phyloP scores from a whole-genome alignment of 2,888 invertebrate species.

The Meloe dianella region DNA sequence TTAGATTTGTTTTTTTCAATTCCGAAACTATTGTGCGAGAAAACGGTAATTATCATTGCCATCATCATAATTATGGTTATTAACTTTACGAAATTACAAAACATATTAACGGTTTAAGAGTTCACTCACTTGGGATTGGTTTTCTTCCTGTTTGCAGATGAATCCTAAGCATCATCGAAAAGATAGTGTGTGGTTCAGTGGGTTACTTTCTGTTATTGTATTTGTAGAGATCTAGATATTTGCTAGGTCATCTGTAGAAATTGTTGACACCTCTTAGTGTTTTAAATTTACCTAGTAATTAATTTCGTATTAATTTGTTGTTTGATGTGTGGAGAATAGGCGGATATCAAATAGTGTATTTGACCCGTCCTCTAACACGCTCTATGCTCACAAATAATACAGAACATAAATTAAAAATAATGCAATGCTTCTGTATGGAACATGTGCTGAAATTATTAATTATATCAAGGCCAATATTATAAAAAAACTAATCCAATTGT shows the following conservation, averaged over 20 bases:
- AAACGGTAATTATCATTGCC: not conserved
- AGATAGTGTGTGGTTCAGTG: constrained; percentile 23
- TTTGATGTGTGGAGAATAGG: constrained; percentile 27
- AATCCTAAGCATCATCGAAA: constrained; percentile 15
- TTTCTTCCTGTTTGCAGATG: not conserved
- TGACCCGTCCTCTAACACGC: constrained; percentile 53
- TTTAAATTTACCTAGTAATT: not conserved
- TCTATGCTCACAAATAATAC: constrained; percentile 51
- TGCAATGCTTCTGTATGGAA: constrained; percentile 25
- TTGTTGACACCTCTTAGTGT: not conserved
- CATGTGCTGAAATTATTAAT: constrained; percentile 54
- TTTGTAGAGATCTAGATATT: constrained; percentile 19
- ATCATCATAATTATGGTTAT: not conserved
- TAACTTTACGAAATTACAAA: not conserved
- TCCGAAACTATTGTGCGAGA: not conserved
- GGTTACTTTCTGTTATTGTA: constrained; percentile 29
- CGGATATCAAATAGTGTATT: constrained; percentile 52
- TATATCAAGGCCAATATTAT: constrained; percentile 48
- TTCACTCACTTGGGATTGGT: not conserved
- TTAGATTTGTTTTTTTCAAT: not conserved
- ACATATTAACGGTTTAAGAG: not conserved
- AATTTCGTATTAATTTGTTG: not conserved
- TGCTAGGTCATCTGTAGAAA: constrained; percentile 4
- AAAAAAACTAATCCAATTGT: too few species aligned
- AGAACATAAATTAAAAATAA: constrained; percentile 26